Evolutionary conservation across 2,888 invertebrate genomes (phyloP).

Genomic region (Anthrax anthrax): DNA sequence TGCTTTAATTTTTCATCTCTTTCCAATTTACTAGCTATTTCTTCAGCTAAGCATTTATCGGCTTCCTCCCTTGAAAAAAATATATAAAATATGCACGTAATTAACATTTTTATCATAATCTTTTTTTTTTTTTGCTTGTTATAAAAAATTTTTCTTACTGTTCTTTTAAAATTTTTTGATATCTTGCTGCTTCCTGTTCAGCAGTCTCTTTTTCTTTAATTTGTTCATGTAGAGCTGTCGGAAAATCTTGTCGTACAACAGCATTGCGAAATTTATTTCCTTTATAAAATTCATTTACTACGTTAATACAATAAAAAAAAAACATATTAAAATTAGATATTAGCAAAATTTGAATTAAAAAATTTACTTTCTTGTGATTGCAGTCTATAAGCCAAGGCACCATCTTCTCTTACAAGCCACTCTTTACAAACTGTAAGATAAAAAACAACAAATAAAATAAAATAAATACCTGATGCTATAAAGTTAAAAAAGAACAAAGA

Average conservation of each 20-base stretch:
- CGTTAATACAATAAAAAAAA: conserved; percentile 11
- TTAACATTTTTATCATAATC: not conserved
- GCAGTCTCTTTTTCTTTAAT: conserved; percentile 50
- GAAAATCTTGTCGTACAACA: conserved; percentile 63
- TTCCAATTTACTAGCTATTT: conserved; percentile 50
- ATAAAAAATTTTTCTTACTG: not conserved
- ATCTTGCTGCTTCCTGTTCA: conserved; percentile 44
- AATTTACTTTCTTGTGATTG: conserved; percentile 68
- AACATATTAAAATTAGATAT: conserved; percentile 1
- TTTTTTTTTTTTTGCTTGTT: not conserved
- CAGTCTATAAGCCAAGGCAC: conserved; percentile 62
- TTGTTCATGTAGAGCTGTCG: conserved; percentile 60
- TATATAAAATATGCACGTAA: not conserved
- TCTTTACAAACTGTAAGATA: conserved; percentile 54
- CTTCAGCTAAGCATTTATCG: conserved; percentile 50
- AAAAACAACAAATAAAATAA: no score
- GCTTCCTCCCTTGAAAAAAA: conserved; percentile 43
- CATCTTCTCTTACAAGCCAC: conserved; percentile 73
- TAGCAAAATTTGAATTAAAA: conserved; percentile 2
- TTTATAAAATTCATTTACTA: conserved; percentile 59
- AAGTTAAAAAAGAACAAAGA: no score
- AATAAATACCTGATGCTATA: no score
- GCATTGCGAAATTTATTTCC: conserved; percentile 63
- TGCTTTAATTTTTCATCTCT: conserved; percentile 36
- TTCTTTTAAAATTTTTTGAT: conserved; percentile 44